Percentiles rank a stretch among this genome's conserved stretches.
Conservation (phyloP, 2,113 vertebrate species). For the Empidonax traillii region DNA sequence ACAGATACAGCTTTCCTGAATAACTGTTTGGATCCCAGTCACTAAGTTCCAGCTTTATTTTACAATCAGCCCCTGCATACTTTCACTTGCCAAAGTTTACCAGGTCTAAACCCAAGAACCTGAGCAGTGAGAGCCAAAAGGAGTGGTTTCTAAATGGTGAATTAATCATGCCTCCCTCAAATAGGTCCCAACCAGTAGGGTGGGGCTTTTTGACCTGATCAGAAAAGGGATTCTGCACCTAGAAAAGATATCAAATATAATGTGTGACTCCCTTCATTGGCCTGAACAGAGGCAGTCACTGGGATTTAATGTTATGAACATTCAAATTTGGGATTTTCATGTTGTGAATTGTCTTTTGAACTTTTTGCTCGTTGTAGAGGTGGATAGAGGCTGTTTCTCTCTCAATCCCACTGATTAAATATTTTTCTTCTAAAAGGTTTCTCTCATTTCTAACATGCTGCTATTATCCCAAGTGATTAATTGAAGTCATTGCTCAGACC, state of each 20-base stretch:
- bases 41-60: background rate
- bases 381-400: constrained; percentile 46
- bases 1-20: background rate
- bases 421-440: constrained; percentile 22
- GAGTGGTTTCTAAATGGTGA: background rate
- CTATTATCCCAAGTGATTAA: constrained; percentile 35
- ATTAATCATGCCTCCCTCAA: background rate
- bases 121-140: no score
- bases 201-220: constrained; percentile 1
- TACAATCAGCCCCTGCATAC: background rate
- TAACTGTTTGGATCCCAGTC: background rate
- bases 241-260: constrained; percentile 11
- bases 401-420: constrained; percentile 31
- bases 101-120: background rate
- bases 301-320: constrained; percentile 12
- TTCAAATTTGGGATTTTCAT: background rate
- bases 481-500: constrained; percentile 32
- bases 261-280: background rate
- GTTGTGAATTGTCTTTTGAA: constrained; percentile 42
- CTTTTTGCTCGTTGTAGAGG: background rate
- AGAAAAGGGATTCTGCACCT: background rate
- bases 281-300: constrained; percentile 14
- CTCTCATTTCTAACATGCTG: constrained; percentile 26
- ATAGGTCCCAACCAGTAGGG: background rate
- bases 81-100: background rate